phyloP scores from a whole-genome alignment of 2,797 vertebrate species.

The Oryzias sinensis region DNA sequence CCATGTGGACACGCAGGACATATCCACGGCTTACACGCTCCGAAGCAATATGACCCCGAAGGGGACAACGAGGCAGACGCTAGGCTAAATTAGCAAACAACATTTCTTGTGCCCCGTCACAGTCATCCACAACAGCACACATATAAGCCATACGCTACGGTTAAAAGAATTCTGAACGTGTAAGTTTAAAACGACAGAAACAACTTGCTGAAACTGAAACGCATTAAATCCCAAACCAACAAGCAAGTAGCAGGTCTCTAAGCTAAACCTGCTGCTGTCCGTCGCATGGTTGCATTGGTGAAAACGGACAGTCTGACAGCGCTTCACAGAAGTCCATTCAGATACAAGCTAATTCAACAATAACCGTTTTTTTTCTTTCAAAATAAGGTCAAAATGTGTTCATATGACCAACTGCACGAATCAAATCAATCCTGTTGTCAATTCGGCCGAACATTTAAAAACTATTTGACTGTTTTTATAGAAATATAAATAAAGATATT shows the following conservation, averaged over 20 bases:
- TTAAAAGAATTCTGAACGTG: too few relatives aligned
- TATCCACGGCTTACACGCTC: background rate
- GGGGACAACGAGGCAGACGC: background rate
- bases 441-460: slow-evolving; percentile 26
- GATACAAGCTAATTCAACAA: background rate
- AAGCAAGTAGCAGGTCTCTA: background rate
- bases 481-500: too few relatives aligned
- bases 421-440: background rate
- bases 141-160: too few relatives aligned
- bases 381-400: accelerated
- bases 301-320: background rate
- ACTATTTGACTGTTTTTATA: too few relatives aligned
- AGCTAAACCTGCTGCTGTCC: background rate
- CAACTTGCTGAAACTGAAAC: too few relatives aligned
- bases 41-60: background rate
- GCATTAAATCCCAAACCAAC: too few relatives aligned
- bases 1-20: slow-evolving; percentile 44
- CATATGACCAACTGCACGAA: accelerated
- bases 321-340: slow-evolving; percentile 10
- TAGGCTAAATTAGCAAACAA: slow-evolving; percentile 21
- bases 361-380: accelerated
- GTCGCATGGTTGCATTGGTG: background rate
- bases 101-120: background rate
- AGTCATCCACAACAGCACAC: too few relatives aligned
- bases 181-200: too few relatives aligned